Percentiles rank a stretch among this genome's conserved stretches.
These are phyloP conservation scores for Limnodromus scolopaceus DNA, from an alignment of 2,797 vertebrate genomes.

Conservation along the genomic window DNA sequence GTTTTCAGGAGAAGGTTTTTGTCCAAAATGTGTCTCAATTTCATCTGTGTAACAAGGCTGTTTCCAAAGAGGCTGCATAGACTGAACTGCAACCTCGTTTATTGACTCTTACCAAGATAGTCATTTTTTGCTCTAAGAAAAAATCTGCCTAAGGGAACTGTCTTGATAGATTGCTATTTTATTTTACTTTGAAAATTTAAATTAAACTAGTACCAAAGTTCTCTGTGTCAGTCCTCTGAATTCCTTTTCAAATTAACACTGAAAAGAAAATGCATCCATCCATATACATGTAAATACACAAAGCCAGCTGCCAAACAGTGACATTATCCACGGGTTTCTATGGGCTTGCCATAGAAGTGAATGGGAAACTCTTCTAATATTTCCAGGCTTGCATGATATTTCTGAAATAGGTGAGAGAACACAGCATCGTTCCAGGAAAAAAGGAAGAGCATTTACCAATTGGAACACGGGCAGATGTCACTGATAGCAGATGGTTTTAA, in stretches of 20 bases:
- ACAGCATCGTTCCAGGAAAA: neutral
- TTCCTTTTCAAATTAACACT: constrained; percentile 53
- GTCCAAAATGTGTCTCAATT: neutral
- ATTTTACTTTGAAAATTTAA: constrained; percentile 31
- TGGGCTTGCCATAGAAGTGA: neutral
- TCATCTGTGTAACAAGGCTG: neutral
- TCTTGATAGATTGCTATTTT: neutral
- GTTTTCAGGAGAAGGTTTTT: neutral
- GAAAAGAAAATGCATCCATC: constrained; percentile 43
- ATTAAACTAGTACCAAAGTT: constrained; percentile 14
- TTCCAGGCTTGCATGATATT: neutral
- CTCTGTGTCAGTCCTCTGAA: neutral
- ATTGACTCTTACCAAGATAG: neutral
- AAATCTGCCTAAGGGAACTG: neutral
- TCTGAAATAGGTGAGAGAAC: constrained; percentile 49
- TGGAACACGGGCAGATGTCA: neutral
- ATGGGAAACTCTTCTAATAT: constrained; percentile 13
- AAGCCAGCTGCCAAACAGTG: constrained; percentile 31
- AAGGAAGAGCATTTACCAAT: constrained; percentile 13
- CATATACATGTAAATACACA: constrained; percentile 46
- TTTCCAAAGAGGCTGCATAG: neutral
- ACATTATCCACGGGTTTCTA: constrained; percentile 10
- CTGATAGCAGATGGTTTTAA: constrained; percentile 45
- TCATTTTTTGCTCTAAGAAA: constrained; percentile 1
- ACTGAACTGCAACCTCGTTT: neutral